Conservation (phyloP, 2,888 invertebrate genomes). For the Trichacis sp. region DNA sequence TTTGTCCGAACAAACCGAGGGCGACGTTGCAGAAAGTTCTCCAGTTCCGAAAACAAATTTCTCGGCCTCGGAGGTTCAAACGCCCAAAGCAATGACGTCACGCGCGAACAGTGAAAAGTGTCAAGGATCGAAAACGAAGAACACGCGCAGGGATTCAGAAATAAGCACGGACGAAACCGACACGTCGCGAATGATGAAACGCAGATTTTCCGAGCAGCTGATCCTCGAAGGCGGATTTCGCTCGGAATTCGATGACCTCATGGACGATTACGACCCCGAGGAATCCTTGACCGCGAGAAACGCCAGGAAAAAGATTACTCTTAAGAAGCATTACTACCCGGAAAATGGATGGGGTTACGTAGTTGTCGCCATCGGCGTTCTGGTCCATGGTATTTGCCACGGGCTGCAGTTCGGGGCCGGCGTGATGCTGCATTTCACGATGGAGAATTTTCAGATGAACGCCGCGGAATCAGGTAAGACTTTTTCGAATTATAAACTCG, state of each 20-base stretch:
- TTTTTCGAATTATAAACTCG: too few relatives aligned
- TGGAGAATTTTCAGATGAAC: slow-evolving; percentile 40
- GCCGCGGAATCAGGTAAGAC: slow-evolving; percentile 50
- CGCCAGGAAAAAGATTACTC: slow-evolving; percentile 57
- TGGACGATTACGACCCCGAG: slow-evolving; percentile 48
- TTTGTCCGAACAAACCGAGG: slow-evolving; percentile 49
- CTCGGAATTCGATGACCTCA: slow-evolving; percentile 50
- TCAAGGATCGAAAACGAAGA: slow-evolving; percentile 4
- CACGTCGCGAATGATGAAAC: slow-evolving; percentile 59
- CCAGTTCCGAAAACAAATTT: not conserved
- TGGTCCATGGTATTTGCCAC: slow-evolving; percentile 80
- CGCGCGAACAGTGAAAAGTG: not conserved
- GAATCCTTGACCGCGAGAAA: slow-evolving; percentile 56
- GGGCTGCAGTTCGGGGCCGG: slow-evolving; percentile 79
- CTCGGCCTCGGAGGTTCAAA: not conserved
- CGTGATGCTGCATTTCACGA: slow-evolving; percentile 59
- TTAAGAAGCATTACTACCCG: slow-evolving; percentile 79
- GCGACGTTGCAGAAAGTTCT: not conserved
- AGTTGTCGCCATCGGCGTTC: slow-evolving; percentile 77
- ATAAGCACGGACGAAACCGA: slow-evolving; percentile 47
- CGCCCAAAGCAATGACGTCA: slow-evolving; percentile 3
- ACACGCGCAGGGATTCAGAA: slow-evolving; percentile 41
- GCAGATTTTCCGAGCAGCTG: slow-evolving; percentile 60
- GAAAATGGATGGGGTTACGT: slow-evolving; percentile 92
- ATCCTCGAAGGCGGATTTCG: slow-evolving; percentile 58